Conservation (phyloP, 53 echinoderm and acorn worm genomes). For the Echinometra lucunter region DNA sequence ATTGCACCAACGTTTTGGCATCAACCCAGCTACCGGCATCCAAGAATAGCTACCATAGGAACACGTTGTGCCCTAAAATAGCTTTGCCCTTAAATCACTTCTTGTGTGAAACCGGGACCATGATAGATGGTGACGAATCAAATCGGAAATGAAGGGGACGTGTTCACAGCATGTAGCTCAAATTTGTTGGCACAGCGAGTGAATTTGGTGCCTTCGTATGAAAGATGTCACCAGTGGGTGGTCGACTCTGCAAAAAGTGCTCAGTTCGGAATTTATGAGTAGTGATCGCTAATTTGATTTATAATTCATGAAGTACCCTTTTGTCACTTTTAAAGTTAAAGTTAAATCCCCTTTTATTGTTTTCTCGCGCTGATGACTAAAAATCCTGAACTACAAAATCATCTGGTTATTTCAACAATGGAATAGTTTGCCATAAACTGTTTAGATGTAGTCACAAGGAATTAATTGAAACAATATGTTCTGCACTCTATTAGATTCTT, state of each 20-base stretch:
- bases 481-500: too few relatives aligned
- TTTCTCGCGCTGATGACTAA: too few relatives aligned
- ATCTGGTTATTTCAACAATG: too few relatives aligned
- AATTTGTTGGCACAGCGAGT: constrained; percentile 1
- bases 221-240: neutral
- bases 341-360: too few relatives aligned
- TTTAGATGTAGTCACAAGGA: too few relatives aligned
- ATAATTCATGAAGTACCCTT: neutral
- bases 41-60: neutral
- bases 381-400: too few relatives aligned
- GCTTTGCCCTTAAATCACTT: neutral
- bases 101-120: constrained; percentile 56
- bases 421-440: too few relatives aligned
- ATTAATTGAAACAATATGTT: too few relatives aligned
- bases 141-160: constrained; percentile 23
- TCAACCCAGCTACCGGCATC: constrained; percentile 43
- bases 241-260: neutral
- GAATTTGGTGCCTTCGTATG: neutral
- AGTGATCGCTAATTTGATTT: neutral
- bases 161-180: constrained; percentile 31
- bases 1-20: neutral
- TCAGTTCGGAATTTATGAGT: neutral
- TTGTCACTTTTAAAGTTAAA: too few relatives aligned
- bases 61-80: neutral
- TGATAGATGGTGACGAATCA: neutral